Evolutionary conservation across 2,888 invertebrate species (phyloP).

Genomic region (Mamestra brassicae): DNA sequence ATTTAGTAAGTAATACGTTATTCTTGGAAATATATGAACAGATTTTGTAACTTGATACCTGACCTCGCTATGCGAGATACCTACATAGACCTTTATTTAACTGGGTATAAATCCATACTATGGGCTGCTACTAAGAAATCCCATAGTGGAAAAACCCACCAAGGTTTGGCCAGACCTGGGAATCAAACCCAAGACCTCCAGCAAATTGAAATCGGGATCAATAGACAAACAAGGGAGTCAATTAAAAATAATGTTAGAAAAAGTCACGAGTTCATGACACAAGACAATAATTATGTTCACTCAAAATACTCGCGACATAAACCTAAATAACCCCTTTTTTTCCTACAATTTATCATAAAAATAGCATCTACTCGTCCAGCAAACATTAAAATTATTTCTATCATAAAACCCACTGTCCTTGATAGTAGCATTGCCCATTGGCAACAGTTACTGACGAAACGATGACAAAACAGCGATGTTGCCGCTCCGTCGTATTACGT

Average conservation of each 20-base stretch:
- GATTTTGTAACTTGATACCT: too few relatives aligned
- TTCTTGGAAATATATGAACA: too few relatives aligned
- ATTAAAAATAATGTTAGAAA: background rate
- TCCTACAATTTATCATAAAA: background rate
- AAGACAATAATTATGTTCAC: too few relatives aligned
- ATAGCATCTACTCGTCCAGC: background rate
- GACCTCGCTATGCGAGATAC: too few relatives aligned
- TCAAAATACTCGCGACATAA: background rate
- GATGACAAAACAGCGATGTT: slow-evolving; percentile 61
- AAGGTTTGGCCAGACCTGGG: background rate
- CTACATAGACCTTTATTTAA: too few relatives aligned
- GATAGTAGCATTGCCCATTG: slow-evolving; percentile 40
- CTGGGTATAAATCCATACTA: too few relatives aligned
- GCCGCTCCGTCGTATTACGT: slow-evolving; percentile 56
- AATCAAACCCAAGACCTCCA: background rate
- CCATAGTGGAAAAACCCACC: too few relatives aligned
- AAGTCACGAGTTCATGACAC: too few relatives aligned
- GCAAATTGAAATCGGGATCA: background rate
- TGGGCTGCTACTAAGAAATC: too few relatives aligned
- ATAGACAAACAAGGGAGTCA: background rate
- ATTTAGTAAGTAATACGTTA: too few relatives aligned
- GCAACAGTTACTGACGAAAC: slow-evolving; percentile 43
- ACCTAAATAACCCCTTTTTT: background rate
- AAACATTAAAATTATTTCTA: slow-evolving; percentile 18
- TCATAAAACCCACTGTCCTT: slow-evolving; percentile 47